A percentile compares a stretch with the other conserved stretches of the same genome.
Conservation (phyloP, 2,113 vertebrate genomes). For the Erinaceus europaeus region DNA sequence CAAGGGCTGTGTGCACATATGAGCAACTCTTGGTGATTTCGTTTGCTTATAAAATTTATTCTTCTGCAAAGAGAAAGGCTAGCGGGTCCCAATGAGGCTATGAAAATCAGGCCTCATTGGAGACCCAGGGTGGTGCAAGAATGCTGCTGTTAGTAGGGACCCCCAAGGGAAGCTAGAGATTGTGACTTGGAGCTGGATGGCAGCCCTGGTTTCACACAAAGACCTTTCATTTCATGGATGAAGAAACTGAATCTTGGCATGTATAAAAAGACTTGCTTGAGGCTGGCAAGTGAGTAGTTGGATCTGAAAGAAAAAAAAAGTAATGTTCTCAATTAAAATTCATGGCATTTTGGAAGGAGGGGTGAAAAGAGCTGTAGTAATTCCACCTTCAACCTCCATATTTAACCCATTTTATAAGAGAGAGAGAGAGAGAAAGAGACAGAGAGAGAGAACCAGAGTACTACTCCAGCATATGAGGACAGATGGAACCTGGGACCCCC, state of each 20-base stretch:
- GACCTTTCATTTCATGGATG: neutral
- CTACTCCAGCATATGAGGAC: too few species aligned
- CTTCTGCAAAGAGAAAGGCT: neutral
- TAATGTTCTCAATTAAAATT: conserved; percentile 20
- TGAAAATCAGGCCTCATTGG: neutral
- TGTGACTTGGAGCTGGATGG: neutral
- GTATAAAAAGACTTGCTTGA: neutral
- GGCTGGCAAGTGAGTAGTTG: neutral
- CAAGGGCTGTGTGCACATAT: conserved; percentile 12
- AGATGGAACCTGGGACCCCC: too few species aligned
- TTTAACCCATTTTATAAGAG: too few species aligned
- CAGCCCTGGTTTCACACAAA: conserved; percentile 4
- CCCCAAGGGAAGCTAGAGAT: neutral
- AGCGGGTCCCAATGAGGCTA: neutral
- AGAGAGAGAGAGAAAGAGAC: too few species aligned
- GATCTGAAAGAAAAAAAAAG: neutral
- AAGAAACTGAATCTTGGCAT: neutral
- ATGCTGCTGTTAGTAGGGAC: neutral
- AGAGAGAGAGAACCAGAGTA: too few species aligned
- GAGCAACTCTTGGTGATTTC: conserved; percentile 11
- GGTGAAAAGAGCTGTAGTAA: neutral
- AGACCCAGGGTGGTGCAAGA: neutral
- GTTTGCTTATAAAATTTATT: conserved; percentile 49
- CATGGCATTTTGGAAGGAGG: neutral
- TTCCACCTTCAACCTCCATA: neutral